Base-by-base conservation (phyloP, 1,140 invertebrate species). In the Cydia splendana region DNA sequence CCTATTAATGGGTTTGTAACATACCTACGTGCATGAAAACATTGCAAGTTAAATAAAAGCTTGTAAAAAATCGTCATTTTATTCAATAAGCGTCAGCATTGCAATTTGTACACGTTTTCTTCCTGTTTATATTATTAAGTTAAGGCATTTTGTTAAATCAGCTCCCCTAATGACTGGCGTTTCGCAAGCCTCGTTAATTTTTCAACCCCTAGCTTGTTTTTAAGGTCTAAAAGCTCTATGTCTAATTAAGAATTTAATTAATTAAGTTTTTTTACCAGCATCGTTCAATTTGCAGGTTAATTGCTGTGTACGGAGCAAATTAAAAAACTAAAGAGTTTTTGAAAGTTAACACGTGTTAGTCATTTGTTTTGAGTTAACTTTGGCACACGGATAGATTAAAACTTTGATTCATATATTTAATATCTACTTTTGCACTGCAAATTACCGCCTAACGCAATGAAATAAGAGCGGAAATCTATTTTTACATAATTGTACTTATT, bases 181-280 rank as follows among this genome's bases (percentile, higher is more conserved):
- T 71, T 69, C 34, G 30, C 67, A 71, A 71, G 67, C 38, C 65
- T 77, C 78, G 53, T 76, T 79, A 79, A 79, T 76, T 79, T 76
- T 73, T 51, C 67, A 75, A 73, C 34, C 74, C n/a, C 71, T 3
- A 62, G 28, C 62, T 38, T 74, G 30, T 69, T 76, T 75, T 77
- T 76, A 76, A 73, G 4, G 73, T 75, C 53, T 71, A 45, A 42
- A 53, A 57, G 24, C 65, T 65, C 76, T 30, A 76, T 75, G 73
- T 81, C 65, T 78, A 76, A 77, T 81, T 81, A 81, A 73, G 57
- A 77, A 77, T 78, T 78, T 77, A 78, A 81, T 81, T 79, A 77
- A 79, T 77, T 79, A 28, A 34, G 77, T 75, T 76, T 78, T 62
- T 77, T 76, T 42, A 34, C 75, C 69, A 62, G 62, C 71, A 76